Evolutionary conservation across 2,797 vertebrate genomes (phyloP), one percentile per base, ranked within the genome.

Genomic region (Vireo griseus): DNA sequence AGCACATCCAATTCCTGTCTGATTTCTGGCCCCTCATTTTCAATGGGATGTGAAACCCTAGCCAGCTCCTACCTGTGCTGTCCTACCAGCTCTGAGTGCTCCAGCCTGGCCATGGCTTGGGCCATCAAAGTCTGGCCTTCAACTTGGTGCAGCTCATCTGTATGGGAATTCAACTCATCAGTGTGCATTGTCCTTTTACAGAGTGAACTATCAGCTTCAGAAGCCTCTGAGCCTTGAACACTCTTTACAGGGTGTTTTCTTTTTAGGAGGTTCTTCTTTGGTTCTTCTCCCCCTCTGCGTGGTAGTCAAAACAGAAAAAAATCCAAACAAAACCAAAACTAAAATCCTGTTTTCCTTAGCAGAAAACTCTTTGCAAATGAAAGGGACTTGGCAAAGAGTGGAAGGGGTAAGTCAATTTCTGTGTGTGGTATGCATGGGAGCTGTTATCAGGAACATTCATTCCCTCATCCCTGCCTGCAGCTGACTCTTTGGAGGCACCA

Each of bases 121-220:
- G 35, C 25, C 3, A 2, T 24, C 54, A 13, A 6, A 7, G 6
- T 20, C 52, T 15, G 62, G 6, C n/a, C 44, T 51, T 25, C 0
- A 1, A 2, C 3, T 5, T 4, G 1, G 29, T 24, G 16, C 44
- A 55, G 40, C 9, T 40, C 2, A 1, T 15, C 4, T 0, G 0
- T 2, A 31, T 7, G 44, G 58, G 28, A 50, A 31, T 24, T 35
- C 42, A 39, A 2, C 19, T 6, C 31, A 40, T 12, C 42, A 21
- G 16, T 63, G 16, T 3, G 3, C 18, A 6, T 19, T 28, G 26
- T 24, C 47, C 37, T 72, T 51, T 59, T 35, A 57, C 33, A 17
- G 4, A 14, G 44, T 6, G 15, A 59, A 4, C 42, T 20, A 25
- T 18, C 4, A 10, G n/a, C 31, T 73, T 39, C 59, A 47, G 47